A percentile compares a stretch with the other conserved stretches of the same genome.
These are phyloP conservation scores for Chromobotia macracanthus DNA, from an alignment of 2,797 vertebrate genomes.

Conservation along the genomic window DNA sequence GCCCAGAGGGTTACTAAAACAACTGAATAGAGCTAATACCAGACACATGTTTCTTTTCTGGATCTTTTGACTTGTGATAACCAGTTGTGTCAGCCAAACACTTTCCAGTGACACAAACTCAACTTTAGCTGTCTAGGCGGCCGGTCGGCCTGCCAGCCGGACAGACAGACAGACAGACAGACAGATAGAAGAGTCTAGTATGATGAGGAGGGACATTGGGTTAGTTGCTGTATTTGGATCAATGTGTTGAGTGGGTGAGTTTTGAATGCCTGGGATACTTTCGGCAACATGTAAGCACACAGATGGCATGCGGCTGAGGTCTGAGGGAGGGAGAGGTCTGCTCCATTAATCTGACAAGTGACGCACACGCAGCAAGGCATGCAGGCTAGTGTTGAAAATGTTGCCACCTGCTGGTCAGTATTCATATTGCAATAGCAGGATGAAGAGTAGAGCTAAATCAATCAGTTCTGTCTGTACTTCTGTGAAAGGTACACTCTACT, in stretches of 20 bases:
- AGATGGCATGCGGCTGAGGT: conserved; percentile 46
- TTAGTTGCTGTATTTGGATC: conserved; percentile 20
- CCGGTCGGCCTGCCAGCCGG: too few species aligned
- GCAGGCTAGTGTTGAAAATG: background rate
- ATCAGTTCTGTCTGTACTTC: background rate
- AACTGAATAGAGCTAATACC: background rate
- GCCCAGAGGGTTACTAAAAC: background rate
- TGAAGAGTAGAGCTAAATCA: background rate
- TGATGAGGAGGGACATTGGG: background rate
- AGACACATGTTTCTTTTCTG: background rate
- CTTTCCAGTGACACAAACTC: background rate
- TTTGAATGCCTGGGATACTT: conserved; percentile 1
- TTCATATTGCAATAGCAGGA: conserved; percentile 14
- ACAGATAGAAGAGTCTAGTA: background rate
- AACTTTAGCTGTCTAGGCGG: background rate
- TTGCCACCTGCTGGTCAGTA: conserved; percentile 40
- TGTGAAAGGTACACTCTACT: background rate
- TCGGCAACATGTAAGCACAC: conserved; percentile 24
- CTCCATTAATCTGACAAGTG: conserved; percentile 20
- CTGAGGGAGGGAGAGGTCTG: conserved; percentile 27
- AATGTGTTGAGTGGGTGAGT: background rate
- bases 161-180: too few species aligned
- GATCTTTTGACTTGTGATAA: conserved; percentile 10
- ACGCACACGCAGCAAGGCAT: conserved; percentile 15
- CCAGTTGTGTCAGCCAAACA: background rate